Evolutionary conservation across 2,888 invertebrate genomes (phyloP).

Genomic region (Chalcis sispes): DNA sequence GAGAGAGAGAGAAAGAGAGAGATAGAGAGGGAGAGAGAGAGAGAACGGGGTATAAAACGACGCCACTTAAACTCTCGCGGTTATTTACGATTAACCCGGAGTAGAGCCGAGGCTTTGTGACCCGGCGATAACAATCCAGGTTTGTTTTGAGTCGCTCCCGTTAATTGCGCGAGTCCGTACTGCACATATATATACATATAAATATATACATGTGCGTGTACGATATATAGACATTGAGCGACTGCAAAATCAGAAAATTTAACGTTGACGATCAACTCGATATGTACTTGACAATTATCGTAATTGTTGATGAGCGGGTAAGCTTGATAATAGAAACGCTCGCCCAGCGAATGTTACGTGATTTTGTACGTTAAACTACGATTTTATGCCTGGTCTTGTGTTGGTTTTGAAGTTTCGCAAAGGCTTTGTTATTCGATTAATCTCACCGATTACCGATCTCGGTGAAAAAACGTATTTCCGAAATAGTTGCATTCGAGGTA

Average conservation of each 20-base stretch:
- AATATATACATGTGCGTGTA: too few species aligned
- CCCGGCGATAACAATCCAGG: neutral
- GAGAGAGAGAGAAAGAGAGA: too few species aligned
- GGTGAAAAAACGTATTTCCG: too few species aligned
- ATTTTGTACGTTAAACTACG: neutral
- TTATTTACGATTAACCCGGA: slow-evolving; percentile 47
- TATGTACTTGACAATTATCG: slow-evolving; percentile 35
- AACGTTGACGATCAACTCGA: slow-evolving; percentile 15
- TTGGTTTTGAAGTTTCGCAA: neutral
- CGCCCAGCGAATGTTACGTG: neutral
- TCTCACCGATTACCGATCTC: too few species aligned
- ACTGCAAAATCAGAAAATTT: slow-evolving; percentile 27
- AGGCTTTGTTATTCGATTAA: too few species aligned
- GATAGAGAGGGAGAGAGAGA: too few species aligned
- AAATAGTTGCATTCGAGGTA: too few species aligned
- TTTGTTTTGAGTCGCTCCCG: neutral
- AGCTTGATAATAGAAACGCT: too few species aligned
- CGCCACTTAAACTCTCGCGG: slow-evolving; percentile 23
- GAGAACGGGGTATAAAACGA: slow-evolving; percentile 34
- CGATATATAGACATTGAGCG: neutral
- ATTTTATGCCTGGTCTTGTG: too few species aligned
- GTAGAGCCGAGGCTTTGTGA: neutral
- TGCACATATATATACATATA: too few species aligned
- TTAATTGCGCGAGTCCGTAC: slow-evolving; percentile 9
- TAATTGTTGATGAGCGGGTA: slow-evolving; percentile 16